Evolutionary conservation across 2,888 invertebrate genomes (phyloP).

Genomic region (Meteorus cinctellus): DNA sequence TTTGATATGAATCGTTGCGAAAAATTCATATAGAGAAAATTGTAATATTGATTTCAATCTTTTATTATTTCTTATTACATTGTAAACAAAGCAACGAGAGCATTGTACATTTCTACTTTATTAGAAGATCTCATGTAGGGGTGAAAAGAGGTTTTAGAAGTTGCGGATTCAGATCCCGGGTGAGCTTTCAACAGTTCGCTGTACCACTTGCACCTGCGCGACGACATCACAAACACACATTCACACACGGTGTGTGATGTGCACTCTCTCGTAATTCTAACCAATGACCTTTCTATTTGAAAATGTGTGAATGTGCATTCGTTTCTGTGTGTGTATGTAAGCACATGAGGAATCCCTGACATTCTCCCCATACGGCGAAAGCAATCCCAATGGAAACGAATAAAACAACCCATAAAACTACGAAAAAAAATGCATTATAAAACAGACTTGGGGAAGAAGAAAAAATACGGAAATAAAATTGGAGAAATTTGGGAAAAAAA

Average conservation of each 20-base stretch:
- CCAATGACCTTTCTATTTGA: neutral
- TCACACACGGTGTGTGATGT: neutral
- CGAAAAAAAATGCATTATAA: neutral
- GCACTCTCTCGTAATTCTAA: conserved; percentile 1
- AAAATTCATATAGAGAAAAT: no score
- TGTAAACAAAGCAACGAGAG: neutral
- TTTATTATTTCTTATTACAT: neutral
- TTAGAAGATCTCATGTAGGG: neutral
- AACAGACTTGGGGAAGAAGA: neutral
- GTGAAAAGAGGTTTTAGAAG: neutral
- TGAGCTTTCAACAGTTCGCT: conserved; percentile 6
- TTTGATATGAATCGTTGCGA: no score
- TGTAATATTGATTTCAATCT: no score
- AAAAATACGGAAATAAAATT: neutral
- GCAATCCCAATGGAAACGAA: neutral
- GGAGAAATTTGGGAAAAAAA: neutral
- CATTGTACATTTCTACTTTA: neutral
- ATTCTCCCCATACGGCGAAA: neutral
- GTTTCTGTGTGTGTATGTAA: neutral
- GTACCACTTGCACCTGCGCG: neutral
- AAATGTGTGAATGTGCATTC: neutral
- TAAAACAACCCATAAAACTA: neutral
- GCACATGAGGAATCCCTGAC: neutral
- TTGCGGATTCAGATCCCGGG: conserved; percentile 23
- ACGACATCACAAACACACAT: conserved; percentile 18